Evolutionary conservation across 2,888 invertebrate species (phyloP).

Genomic region (Pachliopta kotzebuea): DNA sequence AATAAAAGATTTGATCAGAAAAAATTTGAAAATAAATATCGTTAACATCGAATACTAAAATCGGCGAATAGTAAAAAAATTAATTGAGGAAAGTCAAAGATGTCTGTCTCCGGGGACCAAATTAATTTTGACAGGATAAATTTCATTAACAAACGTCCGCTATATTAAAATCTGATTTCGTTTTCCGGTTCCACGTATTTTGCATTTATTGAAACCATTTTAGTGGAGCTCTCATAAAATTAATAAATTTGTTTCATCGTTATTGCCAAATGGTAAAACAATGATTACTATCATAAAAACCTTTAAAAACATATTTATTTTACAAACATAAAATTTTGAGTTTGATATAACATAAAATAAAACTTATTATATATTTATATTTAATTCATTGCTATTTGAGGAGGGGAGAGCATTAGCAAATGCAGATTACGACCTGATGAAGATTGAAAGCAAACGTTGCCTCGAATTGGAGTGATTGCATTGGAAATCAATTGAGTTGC

Average conservation of each 20-base stretch:
- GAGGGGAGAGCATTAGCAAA: too few species aligned
- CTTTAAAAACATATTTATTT: too few species aligned
- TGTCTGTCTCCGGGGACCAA: background rate
- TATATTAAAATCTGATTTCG: background rate
- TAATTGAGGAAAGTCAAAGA: constrained; percentile 3
- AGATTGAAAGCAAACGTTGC: too few species aligned
- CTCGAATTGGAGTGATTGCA: too few species aligned
- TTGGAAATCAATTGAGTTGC: too few species aligned
- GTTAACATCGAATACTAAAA: background rate
- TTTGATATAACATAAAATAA: too few species aligned
- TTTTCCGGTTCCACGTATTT: background rate
- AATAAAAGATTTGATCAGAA: too few species aligned
- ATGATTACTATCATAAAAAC: too few species aligned
- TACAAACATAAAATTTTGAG: too few species aligned
- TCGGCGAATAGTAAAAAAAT: background rate
- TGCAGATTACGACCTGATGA: too few species aligned
- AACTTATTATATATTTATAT: too few species aligned
- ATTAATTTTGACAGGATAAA: constrained; percentile 2
- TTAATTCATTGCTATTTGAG: too few species aligned
- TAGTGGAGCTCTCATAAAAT: background rate
- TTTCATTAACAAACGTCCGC: constrained; percentile 1
- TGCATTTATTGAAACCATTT: background rate
- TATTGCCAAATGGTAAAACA: background rate
- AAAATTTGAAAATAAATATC: background rate
- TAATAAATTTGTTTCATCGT: background rate